A percentile compares a stretch with the other conserved stretches of the same genome.
Conservation (phyloP, 2,797 vertebrate genomes). For the Silurus lanzhouensis region DNA sequence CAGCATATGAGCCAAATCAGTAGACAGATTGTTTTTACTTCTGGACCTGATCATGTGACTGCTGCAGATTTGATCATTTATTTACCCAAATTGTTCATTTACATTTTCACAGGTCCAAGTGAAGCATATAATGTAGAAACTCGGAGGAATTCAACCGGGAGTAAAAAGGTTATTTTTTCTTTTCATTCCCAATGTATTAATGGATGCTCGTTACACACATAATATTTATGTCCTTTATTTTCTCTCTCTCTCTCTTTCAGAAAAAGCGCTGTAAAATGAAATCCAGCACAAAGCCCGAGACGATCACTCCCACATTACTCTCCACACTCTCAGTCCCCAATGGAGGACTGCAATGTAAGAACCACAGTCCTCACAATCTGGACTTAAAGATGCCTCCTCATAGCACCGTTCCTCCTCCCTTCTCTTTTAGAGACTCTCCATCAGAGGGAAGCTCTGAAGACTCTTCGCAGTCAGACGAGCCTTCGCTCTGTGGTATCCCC, state of each 20-base stretch:
- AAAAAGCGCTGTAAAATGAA: constrained; percentile 67
- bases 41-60: background rate
- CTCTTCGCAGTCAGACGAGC: constrained; percentile 91
- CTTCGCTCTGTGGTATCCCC: constrained; percentile 91
- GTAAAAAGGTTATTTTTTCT: constrained; percentile 84
- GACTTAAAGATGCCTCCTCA: constrained; percentile 31
- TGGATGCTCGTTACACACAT: too few relatives aligned
- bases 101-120: constrained; percentile 71
- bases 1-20: background rate
- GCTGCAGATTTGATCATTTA: background rate
- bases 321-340: constrained; percentile 58
- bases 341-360: constrained; percentile 55
- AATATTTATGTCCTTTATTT: too few relatives aligned
- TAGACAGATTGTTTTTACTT: background rate
- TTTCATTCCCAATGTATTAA: background rate
- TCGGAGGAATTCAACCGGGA: constrained; percentile 79
- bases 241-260: constrained; percentile 48
- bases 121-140: constrained; percentile 83
- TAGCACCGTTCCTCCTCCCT: constrained; percentile 51
- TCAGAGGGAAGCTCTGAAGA: constrained; percentile 91
- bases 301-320: constrained; percentile 58
- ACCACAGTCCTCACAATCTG: constrained; percentile 20
- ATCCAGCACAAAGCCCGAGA: constrained; percentile 61
- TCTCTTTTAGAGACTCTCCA: constrained; percentile 67
- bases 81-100: background rate